These are phyloP conservation scores for Lordiphosa andalusiaca DNA, from an alignment of 2,888 invertebrate genomes.

Conservation along the genomic window DNA sequence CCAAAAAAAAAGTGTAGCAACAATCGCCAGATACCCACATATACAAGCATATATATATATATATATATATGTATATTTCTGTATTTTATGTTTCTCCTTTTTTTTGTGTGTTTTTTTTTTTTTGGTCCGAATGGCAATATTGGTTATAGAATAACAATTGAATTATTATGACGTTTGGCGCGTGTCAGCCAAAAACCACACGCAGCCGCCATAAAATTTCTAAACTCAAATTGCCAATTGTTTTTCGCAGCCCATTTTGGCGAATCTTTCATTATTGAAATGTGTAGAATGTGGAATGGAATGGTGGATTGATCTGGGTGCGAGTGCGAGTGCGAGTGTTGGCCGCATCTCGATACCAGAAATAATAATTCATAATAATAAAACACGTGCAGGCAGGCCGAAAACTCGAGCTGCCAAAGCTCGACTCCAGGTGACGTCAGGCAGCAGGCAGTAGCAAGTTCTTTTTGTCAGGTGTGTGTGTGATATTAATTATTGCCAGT, in stretches of 20 bases:
- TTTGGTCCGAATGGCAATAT: conserved; percentile 24
- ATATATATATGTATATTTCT: conserved; percentile 3
- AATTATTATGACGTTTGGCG: conserved; percentile 32
- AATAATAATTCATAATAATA: too few species aligned
- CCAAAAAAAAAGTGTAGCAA: not conserved
- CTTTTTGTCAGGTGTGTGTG: conserved; percentile 15
- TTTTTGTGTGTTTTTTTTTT: too few species aligned
- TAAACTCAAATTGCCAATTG: conserved; percentile 44
- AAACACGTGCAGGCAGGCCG: conserved; percentile 6
- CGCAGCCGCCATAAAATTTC: conserved; percentile 41
- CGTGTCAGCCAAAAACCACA: conserved; percentile 38
- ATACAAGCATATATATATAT: not conserved
- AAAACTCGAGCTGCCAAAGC: not conserved
- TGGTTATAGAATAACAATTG: conserved; percentile 36
- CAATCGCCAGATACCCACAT: not conserved
- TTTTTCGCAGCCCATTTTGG: conserved; percentile 33
- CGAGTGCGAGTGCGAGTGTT: too few species aligned
- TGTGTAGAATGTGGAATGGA: not conserved
- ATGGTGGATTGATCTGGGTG: too few species aligned
- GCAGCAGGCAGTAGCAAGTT: conserved; percentile 29
- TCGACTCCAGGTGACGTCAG: conserved; percentile 26
- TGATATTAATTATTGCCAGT: conserved; percentile 33
- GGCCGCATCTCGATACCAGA: too few species aligned
- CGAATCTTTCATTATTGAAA: conserved; percentile 5
- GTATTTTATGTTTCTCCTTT: conserved; percentile 16